Evolutionary conservation across 2,797 vertebrate genomes (phyloP).

Genomic region (Acanthopagrus latus): DNA sequence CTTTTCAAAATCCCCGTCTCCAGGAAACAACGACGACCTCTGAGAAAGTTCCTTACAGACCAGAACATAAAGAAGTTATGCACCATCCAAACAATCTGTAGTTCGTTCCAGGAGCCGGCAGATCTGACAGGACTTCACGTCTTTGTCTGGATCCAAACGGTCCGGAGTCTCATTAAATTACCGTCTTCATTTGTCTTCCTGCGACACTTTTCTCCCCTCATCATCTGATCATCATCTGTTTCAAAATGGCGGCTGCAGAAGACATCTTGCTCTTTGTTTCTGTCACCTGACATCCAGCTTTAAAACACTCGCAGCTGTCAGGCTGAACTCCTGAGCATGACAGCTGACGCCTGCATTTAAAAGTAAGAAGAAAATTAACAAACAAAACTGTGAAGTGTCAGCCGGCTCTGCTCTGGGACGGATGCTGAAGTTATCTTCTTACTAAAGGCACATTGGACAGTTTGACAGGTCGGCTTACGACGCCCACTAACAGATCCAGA

Average conservation of each 20-base stretch:
- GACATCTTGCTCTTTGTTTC: background rate
- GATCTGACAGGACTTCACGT: too few species aligned
- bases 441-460: constrained; percentile 6
- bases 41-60: too few species aligned
- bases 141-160: too few species aligned
- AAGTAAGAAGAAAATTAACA: constrained; percentile 10
- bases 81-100: too few species aligned
- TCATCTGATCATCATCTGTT: background rate
- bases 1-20: too few species aligned
- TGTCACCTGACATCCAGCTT: background rate
- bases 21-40: too few species aligned
- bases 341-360: background rate
- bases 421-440: constrained; percentile 16
- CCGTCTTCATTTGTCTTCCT: background rate
- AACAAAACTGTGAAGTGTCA: constrained; percentile 14
- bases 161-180: background rate
- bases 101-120: too few species aligned
- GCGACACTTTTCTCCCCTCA: background rate
- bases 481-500: constrained; percentile 12
- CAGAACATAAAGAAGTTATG: too few species aligned
- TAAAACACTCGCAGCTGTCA: background rate
- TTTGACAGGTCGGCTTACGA: constrained; percentile 23
- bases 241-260: background rate
- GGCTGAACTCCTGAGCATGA: background rate
- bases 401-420: constrained; percentile 1